phyloP scores from a whole-genome alignment of 2,113 vertebrate species.

The Galeopterus variegatus region DNA sequence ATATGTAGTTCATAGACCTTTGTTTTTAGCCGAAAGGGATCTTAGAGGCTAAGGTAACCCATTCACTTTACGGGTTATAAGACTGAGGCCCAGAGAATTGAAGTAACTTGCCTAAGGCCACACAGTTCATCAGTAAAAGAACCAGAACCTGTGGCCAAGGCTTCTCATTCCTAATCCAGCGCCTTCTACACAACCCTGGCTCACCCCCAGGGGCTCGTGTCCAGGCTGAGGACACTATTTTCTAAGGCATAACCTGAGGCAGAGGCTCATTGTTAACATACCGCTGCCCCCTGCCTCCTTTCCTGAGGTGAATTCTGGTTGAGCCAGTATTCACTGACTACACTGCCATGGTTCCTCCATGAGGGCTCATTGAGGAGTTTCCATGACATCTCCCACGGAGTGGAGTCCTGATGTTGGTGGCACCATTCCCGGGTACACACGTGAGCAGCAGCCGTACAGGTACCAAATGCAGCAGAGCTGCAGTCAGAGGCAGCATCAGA shows the following conservation, averaged over 20 bases:
- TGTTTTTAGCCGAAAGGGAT: neutral
- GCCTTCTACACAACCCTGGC: too few species aligned
- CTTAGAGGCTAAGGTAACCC: neutral
- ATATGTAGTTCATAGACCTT: neutral
- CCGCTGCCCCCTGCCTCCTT: neutral
- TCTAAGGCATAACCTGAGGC: neutral
- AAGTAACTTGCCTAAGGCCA: neutral
- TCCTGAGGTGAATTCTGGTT: neutral
- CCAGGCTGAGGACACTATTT: neutral
- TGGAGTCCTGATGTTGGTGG: neutral
- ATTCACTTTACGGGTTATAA: neutral
- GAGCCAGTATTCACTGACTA: too few species aligned
- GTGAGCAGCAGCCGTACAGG: slow-evolving; percentile 32
- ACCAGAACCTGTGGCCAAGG: neutral
- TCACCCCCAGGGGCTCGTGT: neutral
- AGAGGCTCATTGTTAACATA: neutral
- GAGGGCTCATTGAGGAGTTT: neutral
- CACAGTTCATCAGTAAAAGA: neutral
- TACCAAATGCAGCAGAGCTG: slow-evolving; percentile 36
- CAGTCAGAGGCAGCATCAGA: slow-evolving; percentile 59
- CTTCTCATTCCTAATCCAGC: neutral
- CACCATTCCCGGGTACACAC: slow-evolving; percentile 28
- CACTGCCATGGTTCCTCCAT: neutral
- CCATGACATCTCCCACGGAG: neutral
- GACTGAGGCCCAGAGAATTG: neutral